Evolutionary conservation across 1,140 invertebrate genomes (phyloP).

Genomic region (Caenorhabditis briggsae): DNA sequence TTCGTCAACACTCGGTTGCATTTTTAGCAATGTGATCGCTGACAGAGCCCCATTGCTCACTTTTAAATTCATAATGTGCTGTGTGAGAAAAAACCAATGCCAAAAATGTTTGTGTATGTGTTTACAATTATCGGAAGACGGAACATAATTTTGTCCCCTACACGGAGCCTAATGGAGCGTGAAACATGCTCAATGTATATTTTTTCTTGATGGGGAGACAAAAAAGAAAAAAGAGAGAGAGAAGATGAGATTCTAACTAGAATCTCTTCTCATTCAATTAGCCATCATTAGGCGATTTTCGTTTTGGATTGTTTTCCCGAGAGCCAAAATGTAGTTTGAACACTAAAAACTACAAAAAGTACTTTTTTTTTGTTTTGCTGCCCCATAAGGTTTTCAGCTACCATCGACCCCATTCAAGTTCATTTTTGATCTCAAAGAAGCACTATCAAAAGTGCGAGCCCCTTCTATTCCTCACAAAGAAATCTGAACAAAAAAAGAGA

Average conservation of each 20-base stretch:
- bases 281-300: background rate
- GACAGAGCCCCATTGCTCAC: background rate
- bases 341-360: background rate
- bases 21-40: conserved; percentile 20
- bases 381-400: no score
- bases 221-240: no score
- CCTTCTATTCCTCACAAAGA: background rate
- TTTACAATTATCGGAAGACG: conserved; percentile 16
- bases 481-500: background rate
- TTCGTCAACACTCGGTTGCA: background rate
- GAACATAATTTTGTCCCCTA: background rate
- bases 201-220: no score
- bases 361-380: background rate
- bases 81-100: background rate
- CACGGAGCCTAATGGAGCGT: background rate
- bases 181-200: background rate
- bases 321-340: background rate
- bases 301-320: background rate
- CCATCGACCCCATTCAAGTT: background rate
- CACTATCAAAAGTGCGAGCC: conserved; percentile 40
- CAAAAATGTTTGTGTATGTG: conserved; percentile 7
- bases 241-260: no score
- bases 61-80: background rate
- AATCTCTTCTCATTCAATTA: background rate
- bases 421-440: conserved; percentile 2